These are phyloP conservation scores for Macroramphosus scolopax DNA, from an alignment of 2,797 vertebrate genomes.

Conservation along the genomic window DNA sequence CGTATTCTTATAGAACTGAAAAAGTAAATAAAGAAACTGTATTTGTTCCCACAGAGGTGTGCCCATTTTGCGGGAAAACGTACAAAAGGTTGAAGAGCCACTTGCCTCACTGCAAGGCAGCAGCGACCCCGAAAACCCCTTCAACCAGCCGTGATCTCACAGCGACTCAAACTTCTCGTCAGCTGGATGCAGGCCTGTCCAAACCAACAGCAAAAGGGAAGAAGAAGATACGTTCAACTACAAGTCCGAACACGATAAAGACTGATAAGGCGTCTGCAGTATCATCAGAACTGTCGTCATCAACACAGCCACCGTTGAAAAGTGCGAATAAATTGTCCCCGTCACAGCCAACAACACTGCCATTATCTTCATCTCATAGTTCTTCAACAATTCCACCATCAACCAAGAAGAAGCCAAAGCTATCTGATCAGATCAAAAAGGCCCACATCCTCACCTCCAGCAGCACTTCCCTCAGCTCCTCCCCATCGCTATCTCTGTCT, in stretches of 20 bases:
- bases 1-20: too few relatives aligned
- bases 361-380: background rate
- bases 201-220: conserved; percentile 9
- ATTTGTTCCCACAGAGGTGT: conserved; percentile 65
- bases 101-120: conserved; percentile 84
- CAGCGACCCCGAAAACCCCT: conserved; percentile 24
- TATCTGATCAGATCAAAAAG: conserved; percentile 31
- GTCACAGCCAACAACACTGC: too few relatives aligned
- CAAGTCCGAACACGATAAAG: background rate
- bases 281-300: background rate
- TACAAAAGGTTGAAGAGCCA: conserved; percentile 89
- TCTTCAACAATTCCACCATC: conserved; percentile 12
- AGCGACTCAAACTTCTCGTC: conserved; percentile 11
- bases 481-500: background rate
- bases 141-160: conserved; percentile 9
- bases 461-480: background rate
- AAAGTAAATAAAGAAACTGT: too few relatives aligned
- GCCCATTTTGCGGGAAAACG: conserved; percentile 83
- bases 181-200: background rate
- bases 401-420: conserved; percentile 49
- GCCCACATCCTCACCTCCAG: background rate
- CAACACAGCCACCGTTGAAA: background rate
- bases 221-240: conserved; percentile 5
- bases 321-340: too few relatives aligned
- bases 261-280: background rate